Evolutionary conservation across 1,140 invertebrate species (phyloP).

Genomic region (Sipha flava): DNA sequence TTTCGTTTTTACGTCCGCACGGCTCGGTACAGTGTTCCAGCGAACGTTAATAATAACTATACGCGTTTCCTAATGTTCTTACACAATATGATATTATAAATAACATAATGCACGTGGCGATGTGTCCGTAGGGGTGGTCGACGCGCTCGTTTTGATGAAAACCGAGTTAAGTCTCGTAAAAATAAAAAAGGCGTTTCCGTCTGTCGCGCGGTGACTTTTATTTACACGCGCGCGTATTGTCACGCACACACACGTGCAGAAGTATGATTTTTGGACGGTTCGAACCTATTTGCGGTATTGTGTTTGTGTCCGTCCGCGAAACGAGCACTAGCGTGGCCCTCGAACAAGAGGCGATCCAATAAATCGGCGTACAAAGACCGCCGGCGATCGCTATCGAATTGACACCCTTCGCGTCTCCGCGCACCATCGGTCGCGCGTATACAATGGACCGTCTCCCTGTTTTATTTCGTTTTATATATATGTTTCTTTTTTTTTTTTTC

Average conservation of each 20-base stretch:
- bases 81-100: too few species aligned
- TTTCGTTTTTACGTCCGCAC: too few species aligned
- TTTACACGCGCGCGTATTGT: not conserved
- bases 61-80: too few species aligned
- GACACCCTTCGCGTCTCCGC: not conserved
- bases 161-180: not conserved
- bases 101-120: too few species aligned
- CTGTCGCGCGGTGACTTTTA: not conserved
- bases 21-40: too few species aligned
- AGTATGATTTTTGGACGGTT: too few species aligned
- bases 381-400: not conserved
- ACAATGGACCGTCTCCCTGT: not conserved
- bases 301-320: not conserved
- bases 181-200: not conserved
- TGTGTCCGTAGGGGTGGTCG: too few species aligned
- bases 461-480: too few species aligned
- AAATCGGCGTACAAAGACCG: not conserved
- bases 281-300: not conserved
- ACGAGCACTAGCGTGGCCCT: not conserved
- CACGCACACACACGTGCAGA: too few species aligned
- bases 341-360: not conserved
- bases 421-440: not conserved
- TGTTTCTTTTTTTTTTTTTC: not conserved
- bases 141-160: too few species aligned
- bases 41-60: too few species aligned